phyloP scores from a whole-genome alignment of 2,113 vertebrate genomes.

The Calyptomena viridis region DNA sequence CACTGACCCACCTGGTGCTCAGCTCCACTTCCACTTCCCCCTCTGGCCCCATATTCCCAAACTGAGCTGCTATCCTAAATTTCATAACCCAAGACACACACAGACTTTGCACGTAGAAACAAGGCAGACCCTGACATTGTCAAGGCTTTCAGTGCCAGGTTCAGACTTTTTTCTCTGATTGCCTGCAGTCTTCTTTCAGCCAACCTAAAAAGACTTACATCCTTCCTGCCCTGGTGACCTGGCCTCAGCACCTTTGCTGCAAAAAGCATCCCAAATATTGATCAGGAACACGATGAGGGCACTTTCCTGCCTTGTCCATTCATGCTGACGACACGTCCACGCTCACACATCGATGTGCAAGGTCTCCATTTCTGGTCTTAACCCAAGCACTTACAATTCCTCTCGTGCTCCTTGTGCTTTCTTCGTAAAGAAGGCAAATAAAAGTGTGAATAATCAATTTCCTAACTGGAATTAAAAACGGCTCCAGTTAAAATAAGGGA shows the following conservation, averaged over 20 bases:
- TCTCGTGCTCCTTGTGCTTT: slow-evolving; percentile 13
- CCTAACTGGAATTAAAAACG: slow-evolving; percentile 60
- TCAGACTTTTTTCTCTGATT: background rate
- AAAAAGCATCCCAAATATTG: slow-evolving; percentile 26
- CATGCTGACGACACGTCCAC: background rate
- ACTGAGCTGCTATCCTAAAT: background rate
- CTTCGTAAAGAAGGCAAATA: slow-evolving; percentile 59
- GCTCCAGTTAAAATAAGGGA: slow-evolving; percentile 52
- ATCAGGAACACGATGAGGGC: background rate
- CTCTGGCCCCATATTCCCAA: background rate
- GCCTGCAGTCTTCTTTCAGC: background rate
- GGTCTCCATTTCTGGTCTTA: background rate
- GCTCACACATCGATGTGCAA: background rate
- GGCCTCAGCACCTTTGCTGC: slow-evolving; percentile 8
- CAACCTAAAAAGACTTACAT: background rate
- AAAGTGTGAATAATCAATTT: slow-evolving; percentile 71
- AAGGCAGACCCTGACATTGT: background rate
- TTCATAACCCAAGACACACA: background rate
- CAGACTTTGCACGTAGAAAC: background rate
- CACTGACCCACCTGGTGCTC: fast-evolving
- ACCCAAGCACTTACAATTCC: slow-evolving; percentile 53
- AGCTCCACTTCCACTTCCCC: background rate
- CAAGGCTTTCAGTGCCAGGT: background rate
- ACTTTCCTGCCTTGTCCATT: background rate
- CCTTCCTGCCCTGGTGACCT: background rate